phyloP scores from a whole-genome alignment of 2,113 vertebrate genomes.

The Cyphomyrus discorhynchus region DNA sequence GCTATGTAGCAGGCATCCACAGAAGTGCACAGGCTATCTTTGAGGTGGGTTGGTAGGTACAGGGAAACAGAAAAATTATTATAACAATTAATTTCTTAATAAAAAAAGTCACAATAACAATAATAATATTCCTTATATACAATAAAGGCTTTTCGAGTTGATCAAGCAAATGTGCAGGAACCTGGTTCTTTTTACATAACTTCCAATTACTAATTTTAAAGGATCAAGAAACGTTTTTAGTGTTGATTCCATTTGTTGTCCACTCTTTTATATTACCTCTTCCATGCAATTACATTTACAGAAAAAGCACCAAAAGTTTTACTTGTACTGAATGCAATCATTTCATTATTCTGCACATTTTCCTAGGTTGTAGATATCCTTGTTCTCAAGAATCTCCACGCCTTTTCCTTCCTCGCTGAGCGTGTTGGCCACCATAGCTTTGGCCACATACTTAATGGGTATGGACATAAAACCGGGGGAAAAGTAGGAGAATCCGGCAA shows the following conservation, averaged over 20 bases:
- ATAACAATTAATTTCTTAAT: background rate
- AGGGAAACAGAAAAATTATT: background rate
- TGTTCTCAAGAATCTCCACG: conserved; percentile 65
- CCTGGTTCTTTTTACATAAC: background rate
- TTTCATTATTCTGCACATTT: conserved; percentile 40
- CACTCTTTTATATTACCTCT: background rate
- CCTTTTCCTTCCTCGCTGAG: conserved; percentile 50
- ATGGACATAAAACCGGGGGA: conserved; percentile 54
- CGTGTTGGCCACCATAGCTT: conserved; percentile 59
- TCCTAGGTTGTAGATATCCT: conserved; percentile 55
- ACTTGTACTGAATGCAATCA: background rate
- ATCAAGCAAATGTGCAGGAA: background rate
- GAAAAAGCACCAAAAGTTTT: background rate
- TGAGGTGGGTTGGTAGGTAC: background rate
- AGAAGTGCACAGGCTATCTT: background rate
- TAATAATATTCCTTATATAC: background rate
- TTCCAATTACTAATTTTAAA: background rate
- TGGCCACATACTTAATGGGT: conserved; percentile 50
- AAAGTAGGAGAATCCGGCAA: conserved; percentile 38
- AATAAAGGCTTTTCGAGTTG: background rate
- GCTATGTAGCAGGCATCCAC: background rate
- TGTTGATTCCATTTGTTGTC: background rate
- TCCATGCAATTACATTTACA: background rate
- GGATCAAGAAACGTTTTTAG: background rate
- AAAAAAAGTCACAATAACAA: background rate